These are phyloP conservation scores for Etia nguti DNA, from an alignment of 2,113 vertebrate genomes.

Conservation along the genomic window DNA sequence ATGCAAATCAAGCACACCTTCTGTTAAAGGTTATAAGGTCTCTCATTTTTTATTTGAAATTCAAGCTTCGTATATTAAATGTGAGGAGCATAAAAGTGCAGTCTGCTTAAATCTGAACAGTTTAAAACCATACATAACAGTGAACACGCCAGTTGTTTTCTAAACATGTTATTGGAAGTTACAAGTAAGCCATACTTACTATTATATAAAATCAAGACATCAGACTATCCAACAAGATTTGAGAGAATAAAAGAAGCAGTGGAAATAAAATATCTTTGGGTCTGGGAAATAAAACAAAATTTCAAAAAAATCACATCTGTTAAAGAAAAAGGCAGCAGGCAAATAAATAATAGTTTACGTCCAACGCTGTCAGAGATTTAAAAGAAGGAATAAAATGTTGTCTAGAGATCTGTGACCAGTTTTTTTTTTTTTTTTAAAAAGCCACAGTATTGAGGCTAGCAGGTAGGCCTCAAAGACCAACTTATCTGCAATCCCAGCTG, in stretches of 20 bases:
- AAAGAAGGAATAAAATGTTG: neutral
- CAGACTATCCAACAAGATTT: neutral
- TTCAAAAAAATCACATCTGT: neutral
- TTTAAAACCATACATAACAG: neutral
- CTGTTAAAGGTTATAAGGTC: neutral
- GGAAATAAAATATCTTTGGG: too few relatives aligned
- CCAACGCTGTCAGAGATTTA: neutral
- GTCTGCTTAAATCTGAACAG: neutral
- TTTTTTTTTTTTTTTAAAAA: fast-evolving
- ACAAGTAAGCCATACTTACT: neutral
- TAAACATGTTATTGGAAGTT: neutral
- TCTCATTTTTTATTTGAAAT: neutral
- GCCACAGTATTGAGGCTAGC: neutral
- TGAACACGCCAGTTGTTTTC: neutral
- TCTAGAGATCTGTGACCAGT: neutral
- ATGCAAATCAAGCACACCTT: neutral
- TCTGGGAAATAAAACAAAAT: neutral
- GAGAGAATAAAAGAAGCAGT: neutral
- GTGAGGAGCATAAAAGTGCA: neutral
- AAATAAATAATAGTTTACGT: neutral
- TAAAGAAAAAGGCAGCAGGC: neutral
- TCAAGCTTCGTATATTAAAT: neutral
- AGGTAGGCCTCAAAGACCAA: neutral
- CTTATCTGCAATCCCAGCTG: neutral
- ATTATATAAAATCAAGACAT: neutral